These are phyloP conservation scores for Hycleus phaleratus DNA, from an alignment of 1,140 invertebrate genomes.

Conservation along the genomic window DNA sequence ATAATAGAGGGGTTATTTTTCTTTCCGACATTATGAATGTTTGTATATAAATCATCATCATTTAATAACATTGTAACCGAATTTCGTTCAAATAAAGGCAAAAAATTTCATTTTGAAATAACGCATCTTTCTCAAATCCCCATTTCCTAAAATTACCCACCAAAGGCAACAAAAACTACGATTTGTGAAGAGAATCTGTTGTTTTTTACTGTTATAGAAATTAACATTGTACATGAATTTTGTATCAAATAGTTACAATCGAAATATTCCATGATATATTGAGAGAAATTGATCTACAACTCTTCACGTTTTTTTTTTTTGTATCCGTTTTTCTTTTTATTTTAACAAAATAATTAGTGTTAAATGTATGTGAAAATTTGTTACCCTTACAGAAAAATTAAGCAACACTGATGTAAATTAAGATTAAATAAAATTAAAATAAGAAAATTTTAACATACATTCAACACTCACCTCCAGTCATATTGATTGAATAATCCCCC, in stretches of 20 bases:
- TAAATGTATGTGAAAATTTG: conserved; percentile 20
- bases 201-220: no score
- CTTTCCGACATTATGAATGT: background rate
- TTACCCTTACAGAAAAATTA: conserved; percentile 17
- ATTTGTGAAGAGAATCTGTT: no score
- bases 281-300: background rate
- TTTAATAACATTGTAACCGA: background rate
- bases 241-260: background rate
- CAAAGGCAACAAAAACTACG: no score
- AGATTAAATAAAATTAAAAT: background rate
- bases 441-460: conserved; percentile 17
- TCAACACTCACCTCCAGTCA: conserved; percentile 11
- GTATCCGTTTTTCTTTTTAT: conserved; percentile 11
- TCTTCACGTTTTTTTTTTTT: conserved; percentile 1
- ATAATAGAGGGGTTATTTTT: background rate
- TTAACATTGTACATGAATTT: no score
- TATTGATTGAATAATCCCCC: conserved; percentile 13
- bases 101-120: conserved; percentile 8
- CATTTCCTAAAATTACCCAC: no score
- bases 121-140: background rate
- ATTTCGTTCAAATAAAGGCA: no score
- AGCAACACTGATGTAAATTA: conserved; percentile 12
- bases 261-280: no score
- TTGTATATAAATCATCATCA: conserved; percentile 4
- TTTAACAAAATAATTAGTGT: conserved; percentile 22